Evolutionary conservation across 2,797 vertebrate genomes (phyloP), one percentile per base, ranked within the genome.

Genomic region (Florisuga fusca): DNA sequence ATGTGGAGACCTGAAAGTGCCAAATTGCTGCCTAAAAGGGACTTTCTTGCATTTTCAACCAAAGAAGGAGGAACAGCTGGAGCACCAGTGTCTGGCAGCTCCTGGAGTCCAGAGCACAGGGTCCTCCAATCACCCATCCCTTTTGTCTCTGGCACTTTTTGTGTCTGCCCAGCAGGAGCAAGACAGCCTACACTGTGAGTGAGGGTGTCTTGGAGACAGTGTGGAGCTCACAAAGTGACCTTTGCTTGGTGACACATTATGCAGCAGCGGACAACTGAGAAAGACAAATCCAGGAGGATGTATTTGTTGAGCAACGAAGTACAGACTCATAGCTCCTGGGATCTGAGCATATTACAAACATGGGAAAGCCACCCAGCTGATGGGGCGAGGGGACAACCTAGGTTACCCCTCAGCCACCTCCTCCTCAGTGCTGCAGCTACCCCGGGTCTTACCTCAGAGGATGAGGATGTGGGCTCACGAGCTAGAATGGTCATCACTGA

Each of bases 381-480:
- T 20, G 29, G 29, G 21, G 43, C 38, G 71, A 46, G 31, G 79
- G 43, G 59, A 45, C 25, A 48, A 80, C 43, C 12, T 21, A 5
- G 17, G 19, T 31, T 26, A 77, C 6, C 25, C 36, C 21, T 36
- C 31, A 63, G 15, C 8, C 25, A 62, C 22, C 20, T 87, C 23
- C 36, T 51, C 53, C 41, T 43, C n/a, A 58, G n/a, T 33, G 9
- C 23, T 45, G 29, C 2, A 0, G 22, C 34, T 59, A 51, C 63
- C 71, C 51, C 48, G 0, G 12, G 46, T 76, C 95, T 84, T 93
- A 96, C 96, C 94, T 96, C 45, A 23, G 55, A 84, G 34, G 20
- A 1, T 4, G 13, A 14, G 48, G 25, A 3, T 33, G 14, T 48
- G 67, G 33, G 59, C 31, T 96, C 87, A 96, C 9, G 81, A 93